A percentile compares a stretch with the other conserved stretches of the same genome.
phyloP scores from a whole-genome alignment of 2,888 invertebrate genomes.

The Drosophila ustulata region DNA sequence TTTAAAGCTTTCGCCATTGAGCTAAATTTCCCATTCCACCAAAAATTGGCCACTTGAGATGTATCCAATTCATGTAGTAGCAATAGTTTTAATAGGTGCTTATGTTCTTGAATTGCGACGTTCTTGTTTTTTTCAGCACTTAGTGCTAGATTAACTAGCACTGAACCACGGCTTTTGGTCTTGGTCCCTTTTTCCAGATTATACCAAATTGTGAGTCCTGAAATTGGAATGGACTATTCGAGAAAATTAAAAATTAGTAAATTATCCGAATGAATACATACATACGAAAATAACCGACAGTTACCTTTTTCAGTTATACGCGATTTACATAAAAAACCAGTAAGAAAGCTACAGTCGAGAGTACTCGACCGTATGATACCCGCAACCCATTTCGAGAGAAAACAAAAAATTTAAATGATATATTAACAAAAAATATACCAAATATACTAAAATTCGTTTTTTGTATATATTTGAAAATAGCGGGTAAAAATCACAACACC shows the following conservation, averaged over 20 bases:
- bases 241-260: neutral
- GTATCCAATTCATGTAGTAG: slow-evolving; percentile 92
- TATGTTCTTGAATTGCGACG: slow-evolving; percentile 93
- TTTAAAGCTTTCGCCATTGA: slow-evolving; percentile 93
- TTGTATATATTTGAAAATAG: too few species aligned
- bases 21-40: slow-evolving; percentile 95
- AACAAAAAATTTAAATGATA: too few species aligned
- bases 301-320: too few species aligned
- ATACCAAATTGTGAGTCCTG: slow-evolving; percentile 97
- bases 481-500: too few species aligned
- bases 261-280: too few species aligned
- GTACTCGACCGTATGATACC: too few species aligned
- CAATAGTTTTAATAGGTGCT: slow-evolving; percentile 91
- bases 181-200: slow-evolving; percentile 92
- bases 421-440: too few species aligned
- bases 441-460: too few species aligned
- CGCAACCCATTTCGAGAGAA: too few species aligned
- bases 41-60: slow-evolving; percentile 90
- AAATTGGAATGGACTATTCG: slow-evolving; percentile 92
- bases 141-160: slow-evolving; percentile 93
- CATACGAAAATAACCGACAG: too few species aligned
- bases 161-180: slow-evolving; percentile 92
- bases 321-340: too few species aligned
- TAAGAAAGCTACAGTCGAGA: too few species aligned
- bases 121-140: slow-evolving; percentile 94